A percentile compares a stretch with the other conserved stretches of the same genome.
phyloP scores from a whole-genome alignment of 2,113 vertebrate species.

The human region DNA sequence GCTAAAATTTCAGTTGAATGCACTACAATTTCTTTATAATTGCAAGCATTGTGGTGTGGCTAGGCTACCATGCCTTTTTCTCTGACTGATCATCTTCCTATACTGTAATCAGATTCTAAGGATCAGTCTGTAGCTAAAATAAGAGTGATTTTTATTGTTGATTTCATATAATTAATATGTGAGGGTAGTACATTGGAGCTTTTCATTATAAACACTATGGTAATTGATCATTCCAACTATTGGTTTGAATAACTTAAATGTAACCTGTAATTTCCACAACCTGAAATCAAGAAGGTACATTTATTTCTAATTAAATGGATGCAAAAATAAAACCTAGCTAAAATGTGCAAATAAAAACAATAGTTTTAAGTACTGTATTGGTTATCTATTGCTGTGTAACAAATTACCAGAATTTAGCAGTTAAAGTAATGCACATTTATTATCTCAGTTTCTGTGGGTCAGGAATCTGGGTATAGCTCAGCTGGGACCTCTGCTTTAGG shows the following conservation, averaged over 20 bases:
- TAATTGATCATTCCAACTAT: conserved; percentile 59
- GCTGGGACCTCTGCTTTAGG: not conserved
- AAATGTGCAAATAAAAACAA: conserved; percentile 55
- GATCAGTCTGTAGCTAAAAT: conserved; percentile 34
- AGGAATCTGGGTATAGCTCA: not conserved
- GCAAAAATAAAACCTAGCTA: conserved; percentile 53
- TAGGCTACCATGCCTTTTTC: conserved; percentile 48
- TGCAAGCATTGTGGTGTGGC: not conserved
- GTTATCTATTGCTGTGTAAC: conserved; percentile 30
- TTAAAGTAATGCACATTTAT: not conserved
- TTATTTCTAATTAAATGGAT: conserved; percentile 66
- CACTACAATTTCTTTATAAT: conserved; percentile 49
- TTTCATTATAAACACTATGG: conserved; percentile 55
- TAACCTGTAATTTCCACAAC: conserved; percentile 59
- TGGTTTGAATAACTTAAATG: conserved; percentile 56
- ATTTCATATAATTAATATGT: conserved; percentile 36
- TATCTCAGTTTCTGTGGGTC: not conserved
- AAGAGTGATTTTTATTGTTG: conserved; percentile 28
- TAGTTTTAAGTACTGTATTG: conserved; percentile 39
- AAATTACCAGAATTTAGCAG: conserved; percentile 21
- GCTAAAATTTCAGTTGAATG: conserved; percentile 61
- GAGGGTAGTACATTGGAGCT: conserved; percentile 26
- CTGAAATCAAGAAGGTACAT: conserved; percentile 58
- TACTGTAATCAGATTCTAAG: conserved; percentile 56
- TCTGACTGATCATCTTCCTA: conserved; percentile 48